phyloP scores from a whole-genome alignment of 2,888 invertebrate genomes.

The Athalia circularis region DNA sequence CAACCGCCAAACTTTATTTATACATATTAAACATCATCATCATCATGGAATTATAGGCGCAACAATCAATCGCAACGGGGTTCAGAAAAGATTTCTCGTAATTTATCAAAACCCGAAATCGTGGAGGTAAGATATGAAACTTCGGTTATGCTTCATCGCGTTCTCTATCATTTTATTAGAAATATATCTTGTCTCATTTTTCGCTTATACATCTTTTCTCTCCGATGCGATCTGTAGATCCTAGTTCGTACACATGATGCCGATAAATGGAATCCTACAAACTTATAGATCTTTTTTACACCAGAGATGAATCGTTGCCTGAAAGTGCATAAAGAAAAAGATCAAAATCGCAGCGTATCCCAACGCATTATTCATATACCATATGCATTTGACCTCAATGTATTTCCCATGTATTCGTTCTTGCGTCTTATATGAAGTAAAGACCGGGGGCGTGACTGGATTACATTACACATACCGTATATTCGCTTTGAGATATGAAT shows the following conservation, averaged over 20 bases:
- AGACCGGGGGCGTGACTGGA: not conserved
- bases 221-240: too few relatives aligned
- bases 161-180: too few relatives aligned
- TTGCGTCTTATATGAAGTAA: not conserved
- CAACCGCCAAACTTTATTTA: slow-evolving; percentile 51
- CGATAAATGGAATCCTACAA: too few relatives aligned
- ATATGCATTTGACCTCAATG: not conserved
- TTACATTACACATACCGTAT: not conserved
- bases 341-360: too few relatives aligned
- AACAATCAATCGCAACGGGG: slow-evolving; percentile 1
- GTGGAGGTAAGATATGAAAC: not conserved
- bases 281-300: too few relatives aligned
- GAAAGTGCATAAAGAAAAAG: too few relatives aligned
- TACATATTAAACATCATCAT: not conserved
- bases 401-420: not conserved
- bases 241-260: too few relatives aligned
- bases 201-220: too few relatives aligned
- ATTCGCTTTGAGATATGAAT: slow-evolving; percentile 1
- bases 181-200: too few relatives aligned
- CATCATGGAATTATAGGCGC: slow-evolving; percentile 29
- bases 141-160: too few relatives aligned
- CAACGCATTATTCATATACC: not conserved
- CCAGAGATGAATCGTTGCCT: too few relatives aligned
- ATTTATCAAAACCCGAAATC: not conserved
- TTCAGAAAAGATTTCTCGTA: not conserved